Conservation (phyloP, 2,113 vertebrate species). For the Lasiurus borealis region DNA sequence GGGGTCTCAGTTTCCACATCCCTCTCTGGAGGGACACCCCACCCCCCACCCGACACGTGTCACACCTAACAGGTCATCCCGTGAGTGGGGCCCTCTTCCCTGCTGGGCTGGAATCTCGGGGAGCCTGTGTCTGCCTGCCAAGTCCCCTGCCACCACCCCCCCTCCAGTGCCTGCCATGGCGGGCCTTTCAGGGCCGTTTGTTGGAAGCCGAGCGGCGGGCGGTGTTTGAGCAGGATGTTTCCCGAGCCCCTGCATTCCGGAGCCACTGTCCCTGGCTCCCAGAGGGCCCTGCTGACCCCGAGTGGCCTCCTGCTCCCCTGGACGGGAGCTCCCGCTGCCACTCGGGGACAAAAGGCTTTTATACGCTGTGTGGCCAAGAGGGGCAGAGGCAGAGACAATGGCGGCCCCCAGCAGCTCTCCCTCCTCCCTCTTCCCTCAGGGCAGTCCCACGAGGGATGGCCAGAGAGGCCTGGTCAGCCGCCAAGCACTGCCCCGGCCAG, state of each 20-base stretch:
- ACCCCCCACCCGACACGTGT: rapidly evolving
- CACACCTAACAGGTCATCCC: background rate
- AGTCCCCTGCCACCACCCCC: background rate
- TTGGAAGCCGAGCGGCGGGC: background rate
- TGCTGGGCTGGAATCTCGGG: background rate
- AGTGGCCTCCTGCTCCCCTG: background rate
- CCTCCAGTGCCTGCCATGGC: rapidly evolving
- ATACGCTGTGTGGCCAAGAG: background rate
- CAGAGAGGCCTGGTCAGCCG: background rate
- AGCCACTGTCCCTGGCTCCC: background rate
- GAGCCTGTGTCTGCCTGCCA: background rate
- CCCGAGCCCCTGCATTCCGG: background rate
- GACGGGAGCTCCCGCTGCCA: background rate
- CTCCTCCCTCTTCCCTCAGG: background rate
- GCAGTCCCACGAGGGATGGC: background rate
- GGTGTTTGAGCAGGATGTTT: background rate
- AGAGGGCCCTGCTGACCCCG: background rate
- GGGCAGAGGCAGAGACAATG: background rate
- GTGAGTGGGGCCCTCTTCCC: rapidly evolving
- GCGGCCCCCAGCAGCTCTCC: background rate
- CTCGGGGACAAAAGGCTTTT: background rate
- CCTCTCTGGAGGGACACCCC: background rate
- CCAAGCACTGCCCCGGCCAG: conserved; percentile 1
- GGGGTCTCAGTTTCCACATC: rapidly evolving
- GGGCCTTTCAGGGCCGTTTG: background rate